Evolutionary conservation across 2,888 invertebrate species (phyloP), one percentile per base, ranked within the genome.

Genomic region (Agrilus mali): DNA sequence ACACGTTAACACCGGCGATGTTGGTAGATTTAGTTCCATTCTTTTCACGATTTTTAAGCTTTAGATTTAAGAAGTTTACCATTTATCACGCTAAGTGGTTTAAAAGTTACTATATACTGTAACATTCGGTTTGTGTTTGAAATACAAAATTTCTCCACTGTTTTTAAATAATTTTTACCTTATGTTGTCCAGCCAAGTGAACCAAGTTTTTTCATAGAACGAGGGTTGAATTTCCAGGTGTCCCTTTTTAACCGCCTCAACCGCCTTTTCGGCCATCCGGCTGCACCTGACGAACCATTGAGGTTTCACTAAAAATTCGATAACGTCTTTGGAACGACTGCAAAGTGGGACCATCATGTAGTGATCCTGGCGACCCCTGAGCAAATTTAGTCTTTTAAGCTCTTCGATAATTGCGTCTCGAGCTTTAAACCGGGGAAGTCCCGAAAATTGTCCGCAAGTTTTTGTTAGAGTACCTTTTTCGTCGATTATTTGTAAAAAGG

Each of bases 321-420:
- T 88, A 1, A 99, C 82, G 65, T 99, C 98, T 67, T 95, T 96
- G 2, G 95, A 95, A 33, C 98, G 80, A 63, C 92, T 92, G 68
- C 90, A 93, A 45, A 94, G 78, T 0, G 98, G 98, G 27, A 99
- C 87, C 42, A 92, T 84, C 97, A 97, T 98, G 2, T 89, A 80
- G 69, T 99, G 89, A 44, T 93, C 89, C 48, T 83, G 77, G 17
- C 47, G 53, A 4, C 59, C 61, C 41, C 64, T 56, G 10, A 62
- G 49, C 40, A 64, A 48, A 13, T 80, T 78, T 55, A 78, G 67
- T 43, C 79, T 72, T 51, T 82, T 80, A 27, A 98, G 66, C 5
- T 77, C 82, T 50, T 81, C 76, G n/a, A 87, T 60, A 17, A 99
- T 81, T 38, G 77, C 77, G 55, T 80, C 81, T 38, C 97, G 78